Conservation (phyloP, 2,113 vertebrate genomes). For the Psophia crepitans region DNA sequence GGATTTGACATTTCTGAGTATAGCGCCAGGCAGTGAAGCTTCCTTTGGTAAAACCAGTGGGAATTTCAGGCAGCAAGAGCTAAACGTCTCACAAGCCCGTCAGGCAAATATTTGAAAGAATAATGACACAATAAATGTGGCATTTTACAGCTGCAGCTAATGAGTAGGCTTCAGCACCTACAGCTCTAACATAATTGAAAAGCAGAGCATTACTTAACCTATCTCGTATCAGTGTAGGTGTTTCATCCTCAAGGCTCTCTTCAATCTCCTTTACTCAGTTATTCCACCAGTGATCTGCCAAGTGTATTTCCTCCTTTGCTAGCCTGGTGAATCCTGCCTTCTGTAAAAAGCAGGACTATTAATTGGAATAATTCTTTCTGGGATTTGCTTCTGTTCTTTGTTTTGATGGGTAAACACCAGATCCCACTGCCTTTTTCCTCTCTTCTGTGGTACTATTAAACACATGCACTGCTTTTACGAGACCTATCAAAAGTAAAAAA, state of each 20-base stretch:
- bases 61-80: neutral
- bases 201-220: neutral
- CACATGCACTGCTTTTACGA: neutral
- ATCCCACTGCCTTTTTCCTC: neutral
- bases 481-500: neutral
- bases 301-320: neutral
- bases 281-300: neutral
- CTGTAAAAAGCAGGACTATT: neutral
- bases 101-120: constrained; percentile 42
- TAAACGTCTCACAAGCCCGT: neutral
- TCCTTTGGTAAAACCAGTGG: neutral
- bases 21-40: neutral
- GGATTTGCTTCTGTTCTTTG: neutral
- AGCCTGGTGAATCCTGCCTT: neutral
- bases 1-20: neutral
- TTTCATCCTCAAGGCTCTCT: constrained; percentile 13
- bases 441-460: neutral
- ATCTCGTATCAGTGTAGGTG: neutral
- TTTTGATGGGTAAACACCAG: neutral
- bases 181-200: constrained; percentile 28
- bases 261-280: neutral
- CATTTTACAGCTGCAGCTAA: constrained; percentile 40
- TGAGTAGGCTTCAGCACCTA: constrained; percentile 1
- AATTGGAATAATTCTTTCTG: neutral
- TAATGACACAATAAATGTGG: constrained; percentile 21